Evolutionary conservation across 2,888 invertebrate species (phyloP).

Genomic region (Isoperla grammatica): DNA sequence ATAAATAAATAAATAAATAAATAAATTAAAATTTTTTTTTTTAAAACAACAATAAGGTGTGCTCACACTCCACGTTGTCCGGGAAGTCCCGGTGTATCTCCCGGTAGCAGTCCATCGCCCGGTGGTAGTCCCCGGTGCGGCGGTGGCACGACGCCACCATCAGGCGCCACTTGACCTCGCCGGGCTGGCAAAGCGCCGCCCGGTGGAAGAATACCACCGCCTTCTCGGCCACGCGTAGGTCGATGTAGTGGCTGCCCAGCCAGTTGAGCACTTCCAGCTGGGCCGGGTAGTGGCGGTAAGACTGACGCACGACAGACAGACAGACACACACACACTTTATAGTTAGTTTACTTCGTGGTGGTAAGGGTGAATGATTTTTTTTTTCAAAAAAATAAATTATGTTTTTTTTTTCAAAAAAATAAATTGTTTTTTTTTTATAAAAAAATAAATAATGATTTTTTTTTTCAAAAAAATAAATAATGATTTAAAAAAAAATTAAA

Average conservation of each 20-base stretch:
- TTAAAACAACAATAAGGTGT: no score
- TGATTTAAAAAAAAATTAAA: no score
- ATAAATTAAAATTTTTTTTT: no score
- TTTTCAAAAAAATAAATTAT: no score
- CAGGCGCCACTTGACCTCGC: slow-evolving; percentile 78
- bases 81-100: slow-evolving; percentile 85
- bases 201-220: slow-evolving; percentile 77
- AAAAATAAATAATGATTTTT: no score
- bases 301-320: slow-evolving; percentile 45
- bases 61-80: slow-evolving; percentile 85
- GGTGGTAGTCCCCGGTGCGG: slow-evolving; percentile 76
- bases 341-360: no score
- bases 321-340: no score
- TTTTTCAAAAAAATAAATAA: no score
- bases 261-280: slow-evolving; percentile 77
- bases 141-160: slow-evolving; percentile 81
- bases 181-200: slow-evolving; percentile 69
- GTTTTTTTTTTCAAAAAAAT: no score
- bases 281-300: slow-evolving; percentile 64
- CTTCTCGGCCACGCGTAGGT: slow-evolving; percentile 83
- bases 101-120: slow-evolving; percentile 77
- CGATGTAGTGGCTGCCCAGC: slow-evolving; percentile 83
- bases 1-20: no score
- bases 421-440: no score
- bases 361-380: no score